Evolutionary conservation across 1,140 invertebrate species (phyloP), one percentile per base, ranked within the genome.

Genomic region (Drosophila paulistorum): DNA sequence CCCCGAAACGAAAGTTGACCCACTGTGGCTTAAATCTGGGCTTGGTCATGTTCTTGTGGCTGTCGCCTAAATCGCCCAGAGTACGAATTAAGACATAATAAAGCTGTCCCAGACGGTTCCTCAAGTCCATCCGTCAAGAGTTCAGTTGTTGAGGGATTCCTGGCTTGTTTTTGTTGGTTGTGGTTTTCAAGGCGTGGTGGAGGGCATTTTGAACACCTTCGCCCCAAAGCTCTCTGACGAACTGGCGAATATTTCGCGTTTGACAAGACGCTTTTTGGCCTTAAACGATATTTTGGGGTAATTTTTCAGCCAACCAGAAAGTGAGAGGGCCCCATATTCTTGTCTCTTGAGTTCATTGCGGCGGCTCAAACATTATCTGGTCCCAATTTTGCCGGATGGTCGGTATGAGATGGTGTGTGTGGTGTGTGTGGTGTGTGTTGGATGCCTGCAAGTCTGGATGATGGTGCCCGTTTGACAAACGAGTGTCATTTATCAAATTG

Each of bases 401-500:
- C 45, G 17, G 45, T 14, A 51, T 23, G 45, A 30, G 6, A 30
- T 30, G 30, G 30, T 30, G 30, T 30, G 5, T 6, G 26, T 30
- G 26, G 23, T 26, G 23, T 26, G 23, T 26, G 23, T 26, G 23
- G 20, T 23, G 20, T 23, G 20, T 23, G 20, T 23, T 30, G 30
- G 30, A 11, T 51, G 45, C 17, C 17, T 10, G 17, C 1, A 4
- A 3, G 45, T 51, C 17, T 51, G 45, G 59, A 35, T 65, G 37
- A 39, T 66, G 76, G 63, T 72, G 76, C 55, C 70, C 35, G 87
- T 84, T 90, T 90, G 86, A 90, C 86, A 90, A 90, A 90, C 85
- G 86, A 90, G 86, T 90, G 76, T 90, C 78, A 90, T 90, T 90
- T 90, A 90, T 90, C 86, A 90, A 90, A 90, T 82, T 90, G 86